phyloP scores from a whole-genome alignment of 30 jellyfish, hydroid and myxozoan genomes.

The Rhopilema esculentum region DNA sequence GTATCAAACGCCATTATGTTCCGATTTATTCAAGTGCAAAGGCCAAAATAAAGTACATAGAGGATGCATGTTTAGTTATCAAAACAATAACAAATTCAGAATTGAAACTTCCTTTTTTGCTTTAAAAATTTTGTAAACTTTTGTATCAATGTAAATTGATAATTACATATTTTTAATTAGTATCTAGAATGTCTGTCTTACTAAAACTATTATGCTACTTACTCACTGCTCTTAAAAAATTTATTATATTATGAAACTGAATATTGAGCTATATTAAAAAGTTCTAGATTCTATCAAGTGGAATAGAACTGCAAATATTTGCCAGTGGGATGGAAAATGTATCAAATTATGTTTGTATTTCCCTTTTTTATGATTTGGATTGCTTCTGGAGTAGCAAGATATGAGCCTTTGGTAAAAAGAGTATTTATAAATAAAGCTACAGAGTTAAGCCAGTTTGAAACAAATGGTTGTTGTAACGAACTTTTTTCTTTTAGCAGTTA shows the following conservation, averaged over 20 bases:
- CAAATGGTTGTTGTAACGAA: background rate
- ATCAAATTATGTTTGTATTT: background rate
- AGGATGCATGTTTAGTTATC: slow-evolving; percentile 15
- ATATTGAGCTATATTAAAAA: background rate
- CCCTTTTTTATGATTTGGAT: background rate
- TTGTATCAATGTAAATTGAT: background rate
- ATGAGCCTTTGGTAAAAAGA: background rate
- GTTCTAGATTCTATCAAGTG: background rate
- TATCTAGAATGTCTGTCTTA: background rate
- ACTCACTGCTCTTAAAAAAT: background rate
- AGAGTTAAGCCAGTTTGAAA: background rate
- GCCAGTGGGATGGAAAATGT: background rate
- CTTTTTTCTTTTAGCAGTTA: background rate
- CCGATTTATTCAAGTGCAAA: slow-evolving; percentile 31
- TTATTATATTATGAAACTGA: background rate
- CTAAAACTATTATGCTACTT: background rate
- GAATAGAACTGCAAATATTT: background rate
- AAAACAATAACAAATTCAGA: slow-evolving; percentile 28
- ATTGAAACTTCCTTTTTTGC: slow-evolving; percentile 22
- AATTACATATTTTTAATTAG: background rate
- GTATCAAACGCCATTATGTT: slow-evolving; percentile 30
- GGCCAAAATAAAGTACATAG: slow-evolving; percentile 14
- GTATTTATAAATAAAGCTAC: background rate
- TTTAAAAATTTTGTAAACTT: background rate
- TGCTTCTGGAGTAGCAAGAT: background rate